Percentiles rank a stretch among this genome's conserved stretches.
phyloP scores from a whole-genome alignment of 2,113 vertebrate genomes.

The Perca schrenkii region DNA sequence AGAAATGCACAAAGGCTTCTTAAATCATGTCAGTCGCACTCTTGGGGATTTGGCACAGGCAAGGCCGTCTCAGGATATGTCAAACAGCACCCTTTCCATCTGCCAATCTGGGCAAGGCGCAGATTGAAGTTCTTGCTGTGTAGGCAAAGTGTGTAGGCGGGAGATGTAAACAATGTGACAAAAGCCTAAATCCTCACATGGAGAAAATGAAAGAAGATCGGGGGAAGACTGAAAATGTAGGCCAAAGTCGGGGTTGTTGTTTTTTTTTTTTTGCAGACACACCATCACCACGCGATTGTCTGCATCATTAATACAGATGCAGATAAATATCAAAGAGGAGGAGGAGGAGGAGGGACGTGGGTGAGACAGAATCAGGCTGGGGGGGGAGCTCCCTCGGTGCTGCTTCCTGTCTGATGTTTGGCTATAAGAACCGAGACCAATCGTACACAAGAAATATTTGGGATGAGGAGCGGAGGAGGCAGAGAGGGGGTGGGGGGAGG shows the following conservation, averaged over 20 bases:
- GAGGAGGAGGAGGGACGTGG: conserved; percentile 22
- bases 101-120: conserved; percentile 58
- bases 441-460: conserved; percentile 70
- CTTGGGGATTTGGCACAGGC: conserved; percentile 68
- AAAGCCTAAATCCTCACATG: conserved; percentile 59
- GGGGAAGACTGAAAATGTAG: conserved; percentile 53
- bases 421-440: conserved; percentile 64
- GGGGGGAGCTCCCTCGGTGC: conserved; percentile 37
- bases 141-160: conserved; percentile 57
- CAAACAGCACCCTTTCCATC: conserved; percentile 72
- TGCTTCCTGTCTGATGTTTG: conserved; percentile 75
- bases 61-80: conserved; percentile 64
- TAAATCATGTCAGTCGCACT: conserved; percentile 76
- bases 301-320: conserved; percentile 52
- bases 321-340: conserved; percentile 67
- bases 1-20: conserved; percentile 72
- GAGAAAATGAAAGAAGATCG: conserved; percentile 46
- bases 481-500: conserved; percentile 41
- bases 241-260: conserved; percentile 35
- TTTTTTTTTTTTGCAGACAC: conserved; percentile 27
- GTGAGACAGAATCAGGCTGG: conserved; percentile 68
- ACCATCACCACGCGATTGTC: not conserved
- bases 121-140: conserved; percentile 57
- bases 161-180: conserved; percentile 71
- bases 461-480: conserved; percentile 52